These are phyloP conservation scores for Ylistrum balloti DNA, from an alignment of 1,140 invertebrate genomes.

Conservation along the genomic window DNA sequence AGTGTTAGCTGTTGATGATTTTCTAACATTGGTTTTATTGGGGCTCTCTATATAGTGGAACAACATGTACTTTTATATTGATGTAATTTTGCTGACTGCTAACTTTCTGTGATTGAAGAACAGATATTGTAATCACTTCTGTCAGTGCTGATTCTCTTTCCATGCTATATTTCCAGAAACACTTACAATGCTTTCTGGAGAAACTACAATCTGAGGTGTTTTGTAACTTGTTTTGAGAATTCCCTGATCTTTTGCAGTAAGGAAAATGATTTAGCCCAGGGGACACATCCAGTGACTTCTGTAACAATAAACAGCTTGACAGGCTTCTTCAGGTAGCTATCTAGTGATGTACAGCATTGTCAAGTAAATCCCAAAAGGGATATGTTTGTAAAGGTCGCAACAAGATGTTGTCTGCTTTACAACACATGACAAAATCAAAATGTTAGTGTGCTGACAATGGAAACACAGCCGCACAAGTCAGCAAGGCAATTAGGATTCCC, in stretches of 20 bases:
- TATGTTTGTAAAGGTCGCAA: background rate
- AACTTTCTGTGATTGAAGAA: no score
- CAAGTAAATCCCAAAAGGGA: background rate
- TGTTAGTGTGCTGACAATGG: background rate
- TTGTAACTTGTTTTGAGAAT: background rate
- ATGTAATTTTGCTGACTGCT: no score
- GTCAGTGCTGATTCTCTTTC: no score
- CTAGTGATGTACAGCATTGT: background rate
- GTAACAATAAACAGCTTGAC: background rate
- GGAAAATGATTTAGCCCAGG: background rate
- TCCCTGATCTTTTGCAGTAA: slow-evolving; percentile 10
- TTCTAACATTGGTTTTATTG: no score
- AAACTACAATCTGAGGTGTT: background rate
- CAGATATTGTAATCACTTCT: no score
- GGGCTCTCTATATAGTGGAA: no score
- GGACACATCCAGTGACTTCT: background rate
- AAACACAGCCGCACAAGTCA: background rate
- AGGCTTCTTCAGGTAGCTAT: background rate
- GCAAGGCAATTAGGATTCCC: no score
- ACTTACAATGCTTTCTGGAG: no score
- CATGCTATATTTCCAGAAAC: no score
- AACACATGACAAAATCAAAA: background rate
- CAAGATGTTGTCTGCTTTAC: background rate
- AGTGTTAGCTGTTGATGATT: no score
- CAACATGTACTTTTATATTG: no score